These are phyloP conservation scores for Molossus molossus DNA, from an alignment of 2,797 vertebrate species.

Conservation along the genomic window DNA sequence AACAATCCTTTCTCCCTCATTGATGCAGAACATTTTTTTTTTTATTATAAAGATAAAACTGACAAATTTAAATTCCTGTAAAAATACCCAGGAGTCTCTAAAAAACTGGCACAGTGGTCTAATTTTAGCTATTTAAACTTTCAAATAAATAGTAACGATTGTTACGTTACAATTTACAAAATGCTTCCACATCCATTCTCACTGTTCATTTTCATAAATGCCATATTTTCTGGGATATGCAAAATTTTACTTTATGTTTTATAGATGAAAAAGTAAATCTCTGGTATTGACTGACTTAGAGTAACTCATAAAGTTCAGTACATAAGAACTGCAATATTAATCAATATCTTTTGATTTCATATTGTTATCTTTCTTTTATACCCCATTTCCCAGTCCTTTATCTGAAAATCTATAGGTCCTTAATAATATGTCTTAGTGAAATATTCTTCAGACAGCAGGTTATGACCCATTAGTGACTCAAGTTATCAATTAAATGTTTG, in stretches of 20 bases:
- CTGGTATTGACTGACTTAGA: not conserved
- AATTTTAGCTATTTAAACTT: not conserved
- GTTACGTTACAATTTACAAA: not conserved
- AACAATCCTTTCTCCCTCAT: not conserved
- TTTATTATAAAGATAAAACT: not conserved
- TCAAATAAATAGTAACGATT: slow-evolving; percentile 2
- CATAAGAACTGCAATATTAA: not conserved
- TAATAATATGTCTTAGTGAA: not conserved
- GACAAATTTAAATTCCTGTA: slow-evolving; percentile 12
- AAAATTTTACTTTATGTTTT: slow-evolving; percentile 50
- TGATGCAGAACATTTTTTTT: slow-evolving; percentile 49
- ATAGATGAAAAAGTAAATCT: not conserved
- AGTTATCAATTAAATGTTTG: slow-evolving; percentile 47
- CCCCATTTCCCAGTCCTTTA: not conserved
- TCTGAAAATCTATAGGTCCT: slow-evolving; percentile 24
- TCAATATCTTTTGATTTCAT: slow-evolving; percentile 28
- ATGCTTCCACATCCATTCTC: not conserved
- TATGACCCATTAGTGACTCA: not conserved
- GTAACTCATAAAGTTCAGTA: not conserved
- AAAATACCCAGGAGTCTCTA: not conserved
- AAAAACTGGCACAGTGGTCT: not conserved
- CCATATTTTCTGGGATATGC: not conserved
- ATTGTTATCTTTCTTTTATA: slow-evolving; percentile 43
- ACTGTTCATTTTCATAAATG: not conserved
- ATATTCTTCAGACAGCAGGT: not conserved